These are phyloP conservation scores for Macrocentrus cingulum DNA, from an alignment of 1,140 invertebrate species.

Conservation along the genomic window DNA sequence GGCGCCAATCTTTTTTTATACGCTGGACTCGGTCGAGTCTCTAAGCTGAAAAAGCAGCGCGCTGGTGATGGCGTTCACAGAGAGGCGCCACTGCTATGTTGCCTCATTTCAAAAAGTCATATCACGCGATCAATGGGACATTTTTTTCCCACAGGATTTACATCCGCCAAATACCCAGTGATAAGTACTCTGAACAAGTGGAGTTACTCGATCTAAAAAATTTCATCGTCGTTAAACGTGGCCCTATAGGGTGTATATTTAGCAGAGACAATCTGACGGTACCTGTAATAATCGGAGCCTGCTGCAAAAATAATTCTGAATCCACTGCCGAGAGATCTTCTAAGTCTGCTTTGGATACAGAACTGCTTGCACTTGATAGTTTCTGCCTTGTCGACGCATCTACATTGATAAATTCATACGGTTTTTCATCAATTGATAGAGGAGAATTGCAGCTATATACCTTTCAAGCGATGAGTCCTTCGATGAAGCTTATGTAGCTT, in stretches of 20 bases:
- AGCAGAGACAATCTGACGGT: too few species aligned
- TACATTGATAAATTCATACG: background rate
- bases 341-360: background rate
- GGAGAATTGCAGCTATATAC: too few species aligned
- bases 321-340: constrained; percentile 10
- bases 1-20: constrained; percentile 25
- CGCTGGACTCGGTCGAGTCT: too few species aligned
- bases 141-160: background rate
- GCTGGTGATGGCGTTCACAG: constrained; percentile 26
- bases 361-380: background rate
- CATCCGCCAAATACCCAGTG: constrained; percentile 40
- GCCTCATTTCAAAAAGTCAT: background rate
- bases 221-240: too few species aligned
- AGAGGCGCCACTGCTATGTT: constrained; percentile 26
- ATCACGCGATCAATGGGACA: background rate
- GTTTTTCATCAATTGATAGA: constrained; percentile 3
- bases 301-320: background rate
- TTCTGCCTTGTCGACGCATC: constrained; percentile 19
- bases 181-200: constrained; percentile 23
- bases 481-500: constrained; percentile 13
- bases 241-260: too few species aligned
- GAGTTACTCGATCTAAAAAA: constrained; percentile 33
- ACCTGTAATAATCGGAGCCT: constrained; percentile 12
- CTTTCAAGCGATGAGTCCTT: too few species aligned
- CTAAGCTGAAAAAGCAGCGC: too few species aligned